Percentiles rank a stretch among this genome's conserved stretches.
These are phyloP conservation scores for Cinclus mexicanus DNA, from an alignment of 2,113 vertebrate species.

Conservation along the genomic window DNA sequence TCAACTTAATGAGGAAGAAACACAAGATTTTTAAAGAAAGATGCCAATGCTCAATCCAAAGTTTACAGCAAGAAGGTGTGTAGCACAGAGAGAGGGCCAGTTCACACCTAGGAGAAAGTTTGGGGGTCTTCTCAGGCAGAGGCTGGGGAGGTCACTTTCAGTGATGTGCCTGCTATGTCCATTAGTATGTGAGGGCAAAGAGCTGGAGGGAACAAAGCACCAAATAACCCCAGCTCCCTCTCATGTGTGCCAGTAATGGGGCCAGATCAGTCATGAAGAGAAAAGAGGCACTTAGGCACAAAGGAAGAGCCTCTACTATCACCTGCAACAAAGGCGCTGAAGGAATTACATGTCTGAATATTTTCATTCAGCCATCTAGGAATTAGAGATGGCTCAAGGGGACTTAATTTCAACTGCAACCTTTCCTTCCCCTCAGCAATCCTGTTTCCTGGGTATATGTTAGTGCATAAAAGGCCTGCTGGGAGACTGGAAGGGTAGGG, in stretches of 20 bases:
- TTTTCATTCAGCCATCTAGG: constrained; percentile 51
- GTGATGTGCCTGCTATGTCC: not conserved
- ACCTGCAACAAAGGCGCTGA: constrained; percentile 60
- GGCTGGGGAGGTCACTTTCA: not conserved
- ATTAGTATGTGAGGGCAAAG: not conserved
- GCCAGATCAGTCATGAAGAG: constrained; percentile 4
- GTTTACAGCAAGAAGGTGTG: not conserved
- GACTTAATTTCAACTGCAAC: constrained; percentile 67
- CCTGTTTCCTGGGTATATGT: constrained; percentile 37
- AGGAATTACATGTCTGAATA: constrained; percentile 56
- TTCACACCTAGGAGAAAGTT: not conserved
- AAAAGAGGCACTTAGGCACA: constrained; percentile 22
- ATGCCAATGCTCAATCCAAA: not conserved
- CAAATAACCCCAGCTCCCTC: not conserved
- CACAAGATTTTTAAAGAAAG: not conserved
- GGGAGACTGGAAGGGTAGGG: constrained; percentile 65
- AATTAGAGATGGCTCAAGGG: constrained; percentile 64
- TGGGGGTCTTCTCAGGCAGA: not conserved
- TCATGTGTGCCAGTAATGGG: not conserved
- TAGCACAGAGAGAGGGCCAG: not conserved
- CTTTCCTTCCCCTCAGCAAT: constrained; percentile 64
- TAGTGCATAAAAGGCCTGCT: constrained; percentile 69
- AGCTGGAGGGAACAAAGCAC: not conserved
- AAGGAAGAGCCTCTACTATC: constrained; percentile 44
- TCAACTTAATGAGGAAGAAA: constrained; percentile 1